phyloP scores from a whole-genome alignment of 2,113 vertebrate species.

The Nematolebias whitei region DNA sequence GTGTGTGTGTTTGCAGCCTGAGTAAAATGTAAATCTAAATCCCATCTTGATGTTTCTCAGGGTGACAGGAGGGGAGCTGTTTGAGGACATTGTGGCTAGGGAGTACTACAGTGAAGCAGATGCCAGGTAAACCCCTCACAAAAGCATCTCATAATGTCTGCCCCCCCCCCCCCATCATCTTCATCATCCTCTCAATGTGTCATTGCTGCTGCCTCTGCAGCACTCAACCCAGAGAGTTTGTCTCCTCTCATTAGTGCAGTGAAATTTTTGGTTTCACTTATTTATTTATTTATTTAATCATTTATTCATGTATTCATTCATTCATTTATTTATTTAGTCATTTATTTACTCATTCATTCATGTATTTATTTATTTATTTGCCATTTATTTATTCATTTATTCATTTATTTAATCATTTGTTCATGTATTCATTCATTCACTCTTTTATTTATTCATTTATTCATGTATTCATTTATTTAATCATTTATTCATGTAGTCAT shows the following conservation, averaged over 20 bases:
- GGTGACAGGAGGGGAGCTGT: conserved; percentile 82
- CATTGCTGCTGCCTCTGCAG: conserved; percentile 47
- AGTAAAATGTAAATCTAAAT: conserved; percentile 14
- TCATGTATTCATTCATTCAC: too few relatives aligned
- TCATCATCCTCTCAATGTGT: conserved; percentile 33
- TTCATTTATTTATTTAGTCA: too few relatives aligned
- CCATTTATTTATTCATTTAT: too few relatives aligned
- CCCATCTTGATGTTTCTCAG: conserved; percentile 57
- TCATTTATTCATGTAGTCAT: too few relatives aligned
- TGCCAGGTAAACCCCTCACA: conserved; percentile 74
- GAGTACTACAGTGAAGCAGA: conserved; percentile 84
- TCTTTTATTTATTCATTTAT: too few relatives aligned
- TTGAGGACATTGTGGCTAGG: conserved; percentile 82
- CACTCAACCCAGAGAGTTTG: conserved; percentile 26
- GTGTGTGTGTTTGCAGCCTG: conserved; percentile 30
- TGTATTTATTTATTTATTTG: too few relatives aligned
- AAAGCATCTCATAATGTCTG: background rate
- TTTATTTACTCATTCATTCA: too few relatives aligned
- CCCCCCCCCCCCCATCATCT: background rate
- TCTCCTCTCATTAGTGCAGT: conserved; percentile 39
- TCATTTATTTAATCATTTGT: too few relatives aligned
- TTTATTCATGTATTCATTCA: too few relatives aligned
- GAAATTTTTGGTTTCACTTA: background rate
- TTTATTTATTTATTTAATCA: too few relatives aligned
- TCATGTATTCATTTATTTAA: too few relatives aligned